phyloP scores from a whole-genome alignment of 1,140 invertebrate genomes.

The Linepithema humile region DNA sequence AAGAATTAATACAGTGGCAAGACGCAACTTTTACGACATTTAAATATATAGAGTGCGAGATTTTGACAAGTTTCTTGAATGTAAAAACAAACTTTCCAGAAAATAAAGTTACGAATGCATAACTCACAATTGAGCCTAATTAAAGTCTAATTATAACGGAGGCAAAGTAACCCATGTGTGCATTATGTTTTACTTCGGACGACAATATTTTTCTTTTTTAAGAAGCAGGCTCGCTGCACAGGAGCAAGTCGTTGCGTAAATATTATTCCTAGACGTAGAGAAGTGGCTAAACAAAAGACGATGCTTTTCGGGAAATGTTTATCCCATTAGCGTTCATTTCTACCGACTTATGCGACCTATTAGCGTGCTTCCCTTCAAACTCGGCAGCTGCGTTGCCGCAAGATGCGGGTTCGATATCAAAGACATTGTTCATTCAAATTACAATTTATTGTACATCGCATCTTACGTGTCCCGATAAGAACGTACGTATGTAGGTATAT shows the following conservation, averaged over 20 bases:
- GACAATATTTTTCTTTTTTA: slow-evolving; percentile 63
- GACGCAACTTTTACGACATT: no score
- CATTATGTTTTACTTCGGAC: slow-evolving; percentile 23
- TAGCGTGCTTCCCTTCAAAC: slow-evolving; percentile 48
- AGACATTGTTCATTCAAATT: slow-evolving; percentile 20
- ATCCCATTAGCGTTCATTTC: slow-evolving; percentile 65
- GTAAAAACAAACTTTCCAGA: neutral
- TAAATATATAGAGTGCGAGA: neutral
- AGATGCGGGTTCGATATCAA: slow-evolving; percentile 15
- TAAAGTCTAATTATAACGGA: slow-evolving; percentile 41
- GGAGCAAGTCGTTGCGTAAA: slow-evolving; percentile 61
- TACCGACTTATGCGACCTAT: slow-evolving; percentile 56
- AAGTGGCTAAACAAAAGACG: neutral
- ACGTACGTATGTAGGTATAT: no score
- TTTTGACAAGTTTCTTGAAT: neutral
- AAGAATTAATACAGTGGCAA: no score
- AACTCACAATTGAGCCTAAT: neutral
- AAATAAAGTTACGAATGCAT: neutral
- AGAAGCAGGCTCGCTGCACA: slow-evolving; percentile 45
- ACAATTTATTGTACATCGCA: neutral
- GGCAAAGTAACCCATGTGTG: slow-evolving; percentile 36
- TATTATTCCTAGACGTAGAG: slow-evolving; percentile 64
- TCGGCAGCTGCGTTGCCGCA: neutral
- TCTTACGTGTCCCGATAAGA: slow-evolving; percentile 3
- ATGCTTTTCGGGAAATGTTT: slow-evolving; percentile 66